phyloP scores from a whole-genome alignment of 1,140 invertebrate genomes.

The Meloidogyne floridensis region DNA sequence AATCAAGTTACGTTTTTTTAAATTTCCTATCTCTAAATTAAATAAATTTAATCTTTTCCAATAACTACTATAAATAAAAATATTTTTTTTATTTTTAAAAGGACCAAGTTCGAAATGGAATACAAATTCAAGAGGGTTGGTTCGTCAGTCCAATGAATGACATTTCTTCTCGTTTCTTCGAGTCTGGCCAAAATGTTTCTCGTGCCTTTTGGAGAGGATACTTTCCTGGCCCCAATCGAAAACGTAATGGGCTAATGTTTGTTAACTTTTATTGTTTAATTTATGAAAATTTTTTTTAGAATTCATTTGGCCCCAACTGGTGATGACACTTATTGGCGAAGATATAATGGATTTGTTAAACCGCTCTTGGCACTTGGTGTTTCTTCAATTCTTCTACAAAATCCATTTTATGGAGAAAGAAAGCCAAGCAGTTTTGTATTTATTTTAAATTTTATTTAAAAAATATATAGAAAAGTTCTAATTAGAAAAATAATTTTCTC shows the following conservation, averaged over 20 bases:
- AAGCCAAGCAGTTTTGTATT: constrained; percentile 75
- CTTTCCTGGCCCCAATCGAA: constrained; percentile 64
- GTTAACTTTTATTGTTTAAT: constrained; percentile 13
- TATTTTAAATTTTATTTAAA: neutral
- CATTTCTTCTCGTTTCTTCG: constrained; percentile 28
- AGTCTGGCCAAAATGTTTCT: constrained; percentile 23
- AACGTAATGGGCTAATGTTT: constrained; percentile 71
- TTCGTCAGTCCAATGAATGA: constrained; percentile 83
- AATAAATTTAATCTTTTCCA: too few species aligned
- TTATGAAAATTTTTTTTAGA: constrained; percentile 71
- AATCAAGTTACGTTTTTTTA: too few species aligned
- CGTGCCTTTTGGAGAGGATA: constrained; percentile 34
- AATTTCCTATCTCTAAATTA: too few species aligned
- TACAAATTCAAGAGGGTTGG: constrained; percentile 80
- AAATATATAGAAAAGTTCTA: constrained; percentile 73
- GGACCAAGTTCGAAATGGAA: constrained; percentile 79
- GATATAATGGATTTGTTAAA: constrained; percentile 76
- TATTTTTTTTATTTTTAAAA: constrained; percentile 62
- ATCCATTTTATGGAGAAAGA: constrained; percentile 88
- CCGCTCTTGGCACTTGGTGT: constrained; percentile 78
- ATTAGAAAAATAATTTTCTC: neutral
- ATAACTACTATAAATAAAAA: too few species aligned
- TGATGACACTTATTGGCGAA: constrained; percentile 92
- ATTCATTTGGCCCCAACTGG: constrained; percentile 94
- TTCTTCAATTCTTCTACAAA: constrained; percentile 90